Base-by-base conservation (phyloP, 2,113 vertebrate genomes). In the Choloepus hoffmanni region DNA sequence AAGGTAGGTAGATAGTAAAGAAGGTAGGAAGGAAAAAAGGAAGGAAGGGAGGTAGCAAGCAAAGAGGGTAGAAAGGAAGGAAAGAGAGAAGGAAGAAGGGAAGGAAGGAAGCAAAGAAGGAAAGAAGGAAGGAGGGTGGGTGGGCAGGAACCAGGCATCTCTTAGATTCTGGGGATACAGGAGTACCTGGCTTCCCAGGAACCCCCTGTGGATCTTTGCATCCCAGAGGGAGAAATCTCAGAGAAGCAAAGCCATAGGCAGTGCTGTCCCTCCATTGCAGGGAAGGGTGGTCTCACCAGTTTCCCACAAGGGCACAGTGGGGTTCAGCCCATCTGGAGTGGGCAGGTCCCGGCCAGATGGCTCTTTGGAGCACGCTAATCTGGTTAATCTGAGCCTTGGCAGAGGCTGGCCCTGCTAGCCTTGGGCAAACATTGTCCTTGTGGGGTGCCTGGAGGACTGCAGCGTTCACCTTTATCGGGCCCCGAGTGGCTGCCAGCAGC, bases 391-490 rank as follows among this genome's bases (percentile, higher is more conserved):
- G 85, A 58, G 4, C 48, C 7, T 73, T 82, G 78, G 45, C 92
- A 92, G 73, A 58, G 77, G 19, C 36, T 96, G 74, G 12, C 40
- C 9, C 84, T 91, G 77, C 83, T 76, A 65, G 58, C 72, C 84
- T 84, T 72, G 33, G 28, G 76, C 70, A 95, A 74, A 90, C 48
- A 19, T n/a, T 78, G 55, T 84, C 63, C 79, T 60, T 63, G 21
- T 58, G 43, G 70, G 10, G 7, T 76, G 58, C 21, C 58, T 19
- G 19, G 53, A 82, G 50, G 77, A 74, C 55, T 63, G 88, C 70
- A 60, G 83, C 1, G 13, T 10, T 78, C 12, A 26, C 36, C 68
- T 40, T 48, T 36, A 65, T 91, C 74, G 40, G 30, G n/a, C 55
- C 62, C 33, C 14, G 55, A 87, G 24, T 40, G 63, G 30, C 18